Evolutionary conservation across 1,140 invertebrate genomes (phyloP).

Genomic region (Drosophila guanche): DNA sequence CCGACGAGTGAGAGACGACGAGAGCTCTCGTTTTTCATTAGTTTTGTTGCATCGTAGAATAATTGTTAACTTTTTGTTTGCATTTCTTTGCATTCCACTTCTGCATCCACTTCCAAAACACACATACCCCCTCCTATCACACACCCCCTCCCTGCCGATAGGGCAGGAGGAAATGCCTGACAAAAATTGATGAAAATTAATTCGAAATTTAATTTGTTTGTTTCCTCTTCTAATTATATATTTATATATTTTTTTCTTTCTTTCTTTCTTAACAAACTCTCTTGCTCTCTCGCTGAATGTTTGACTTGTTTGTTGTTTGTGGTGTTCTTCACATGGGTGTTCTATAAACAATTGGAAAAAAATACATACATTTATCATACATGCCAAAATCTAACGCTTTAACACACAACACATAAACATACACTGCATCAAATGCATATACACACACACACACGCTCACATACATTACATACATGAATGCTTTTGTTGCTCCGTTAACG

Average conservation of each 20-base stretch:
- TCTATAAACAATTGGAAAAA: conserved; percentile 47
- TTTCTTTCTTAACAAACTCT: conserved; percentile 49
- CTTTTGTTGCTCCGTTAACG: conserved; percentile 69
- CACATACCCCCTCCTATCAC: neutral
- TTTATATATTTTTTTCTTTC: conserved; percentile 43
- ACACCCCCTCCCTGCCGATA: neutral
- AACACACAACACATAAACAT: conserved; percentile 23
- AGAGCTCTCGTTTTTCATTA: neutral
- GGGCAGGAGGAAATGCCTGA: conserved; percentile 21
- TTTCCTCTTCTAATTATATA: conserved; percentile 24
- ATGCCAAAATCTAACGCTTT: conserved; percentile 68
- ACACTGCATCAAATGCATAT: conserved; percentile 15
- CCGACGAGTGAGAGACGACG: too few species aligned
- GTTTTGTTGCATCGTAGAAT: neutral
- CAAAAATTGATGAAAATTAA: conserved; percentile 46
- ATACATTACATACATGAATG: conserved; percentile 55
- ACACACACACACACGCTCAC: conserved; percentile 15
- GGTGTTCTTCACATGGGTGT: conserved; percentile 72
- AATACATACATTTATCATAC: conserved; percentile 20
- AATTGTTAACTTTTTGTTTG: neutral
- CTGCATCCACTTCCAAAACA: neutral
- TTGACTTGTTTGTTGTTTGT: conserved; percentile 81
- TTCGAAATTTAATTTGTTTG: conserved; percentile 50
- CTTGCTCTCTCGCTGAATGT: conserved; percentile 74
- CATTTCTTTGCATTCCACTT: neutral